Percentiles rank a stretch among this genome's conserved stretches.
Conservation (phyloP, 2,113 vertebrate species). For the Eolophus roseicapilla region DNA sequence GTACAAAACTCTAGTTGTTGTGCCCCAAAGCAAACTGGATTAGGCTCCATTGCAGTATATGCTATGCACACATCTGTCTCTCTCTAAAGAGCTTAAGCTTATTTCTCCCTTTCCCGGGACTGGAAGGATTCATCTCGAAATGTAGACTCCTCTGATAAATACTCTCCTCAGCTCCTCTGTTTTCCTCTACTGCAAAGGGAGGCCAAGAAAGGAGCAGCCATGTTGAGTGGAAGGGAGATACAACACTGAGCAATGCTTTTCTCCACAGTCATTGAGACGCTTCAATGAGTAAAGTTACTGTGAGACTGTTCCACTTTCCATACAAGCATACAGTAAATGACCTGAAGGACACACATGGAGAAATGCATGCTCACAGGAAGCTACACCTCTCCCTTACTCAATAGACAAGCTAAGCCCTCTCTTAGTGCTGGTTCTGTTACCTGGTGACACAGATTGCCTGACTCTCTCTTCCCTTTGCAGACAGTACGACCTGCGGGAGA, state of each 20-base stretch:
- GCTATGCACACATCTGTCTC: background rate
- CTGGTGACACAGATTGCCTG: fast-evolving
- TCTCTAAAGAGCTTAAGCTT: background rate
- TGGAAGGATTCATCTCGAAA: background rate
- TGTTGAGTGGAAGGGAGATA: background rate
- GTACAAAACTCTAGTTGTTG: constrained; percentile 60
- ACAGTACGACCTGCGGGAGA: constrained; percentile 96
- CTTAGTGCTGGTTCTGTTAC: fast-evolving
- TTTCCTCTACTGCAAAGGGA: background rate
- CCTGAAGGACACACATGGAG: background rate
- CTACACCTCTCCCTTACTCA: background rate
- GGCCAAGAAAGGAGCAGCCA: background rate
- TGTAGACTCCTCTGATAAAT: background rate
- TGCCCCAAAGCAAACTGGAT: background rate
- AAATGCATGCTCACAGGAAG: background rate
- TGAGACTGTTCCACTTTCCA: background rate
- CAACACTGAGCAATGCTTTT: background rate
- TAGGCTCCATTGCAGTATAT: background rate
- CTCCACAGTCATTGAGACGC: background rate
- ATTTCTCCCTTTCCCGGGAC: background rate
- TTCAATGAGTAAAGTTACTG: background rate
- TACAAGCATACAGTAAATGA: background rate
- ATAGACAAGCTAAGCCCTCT: background rate
- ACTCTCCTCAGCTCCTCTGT: background rate
- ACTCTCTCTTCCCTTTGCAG: constrained; percentile 64